Base-by-base conservation (phyloP, 2,888 invertebrate species). In the Chelonus formosanus region DNA sequence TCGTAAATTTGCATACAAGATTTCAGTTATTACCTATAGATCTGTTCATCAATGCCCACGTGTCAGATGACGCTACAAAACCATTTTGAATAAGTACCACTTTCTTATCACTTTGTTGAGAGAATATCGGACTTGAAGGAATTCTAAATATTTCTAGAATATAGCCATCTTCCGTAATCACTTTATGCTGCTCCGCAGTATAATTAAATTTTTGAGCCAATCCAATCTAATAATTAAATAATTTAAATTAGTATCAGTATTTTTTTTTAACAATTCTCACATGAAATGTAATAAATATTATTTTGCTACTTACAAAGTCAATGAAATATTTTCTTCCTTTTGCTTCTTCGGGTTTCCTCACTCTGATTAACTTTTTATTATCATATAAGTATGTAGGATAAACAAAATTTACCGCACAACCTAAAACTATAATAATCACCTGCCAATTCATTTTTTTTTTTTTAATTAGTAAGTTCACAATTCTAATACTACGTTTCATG, bases 141-240 rank as follows among this genome's bases (percentile, higher is more conserved):
- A 82, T 80, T 61, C 81, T 74, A 61, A 79, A 77, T 54, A 81
- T 61, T 7, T 62, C 68, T 36, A 82, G 50, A 35, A 57, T 69
- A 58, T 82, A 80, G 34, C 80, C 80, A 69, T 82, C 82, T 7
- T 70, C 63, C 0, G 81, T 82, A 3, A 70, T 76, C 3, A 80
- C 63, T 2, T 65, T 56, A 65, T 80, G 80, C 20, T 80, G 77
- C 58, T 82, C 80, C 1, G 73, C 78, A 2, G 74, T 71, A 66
- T 80, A 81, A 35, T 76, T 76, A 20, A 75, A 63, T 36, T 67
- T 66, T 56, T 74, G 34, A 3, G 78, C 75, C 20, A 80, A 65
- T 35, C 71, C 76, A 5, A 76, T 63, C 81, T 70, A 45, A 20
- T 20, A 20, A 20, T 20, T 20, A 20, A 20, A 20, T 20, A 20